Evolutionary conservation across 2,113 vertebrate species (phyloP), one percentile per base, ranked within the genome.

Genomic region (Alaudala cheleensis): DNA sequence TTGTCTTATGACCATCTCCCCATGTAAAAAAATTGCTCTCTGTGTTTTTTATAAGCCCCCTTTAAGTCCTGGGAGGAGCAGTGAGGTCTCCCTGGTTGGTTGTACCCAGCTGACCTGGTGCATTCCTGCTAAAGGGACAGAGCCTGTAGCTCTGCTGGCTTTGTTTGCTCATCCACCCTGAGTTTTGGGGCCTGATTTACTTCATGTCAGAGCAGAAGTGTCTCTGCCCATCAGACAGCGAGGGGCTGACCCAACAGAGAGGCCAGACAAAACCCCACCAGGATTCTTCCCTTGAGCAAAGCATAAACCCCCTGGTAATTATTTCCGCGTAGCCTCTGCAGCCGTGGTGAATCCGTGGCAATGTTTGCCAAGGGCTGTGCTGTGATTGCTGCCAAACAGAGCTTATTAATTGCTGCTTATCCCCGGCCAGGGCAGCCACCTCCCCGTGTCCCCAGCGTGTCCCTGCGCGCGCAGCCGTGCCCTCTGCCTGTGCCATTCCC

Each of bases 301-400:
- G 45, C 45, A 16, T 39, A 65, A 87, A 42, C 86, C 79, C 69
- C 61, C 31, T 2, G 23, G 49, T 76, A n/a, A 61, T 91, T 49
- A 82, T 86, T 92, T 33, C 6, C 3, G 34, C 14, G 34, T 65
- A 61, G 54, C 58, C 84, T 80, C 91, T 2, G 23, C 70, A 33
- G 67, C 85, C 47, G 49, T 4, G 69, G 56, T 10, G 76, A 73
- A 73, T 81, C 42, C 42, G 0, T 8, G 54, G 88, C 44, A 1
- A 4, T 6, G 39, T 54, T 92, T 77, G 66, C 93, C 90, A 60
- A 72, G 51, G 92, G 90, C 71, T 26, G 28, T 1, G 1, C 47
- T 50, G 77, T 4, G 29, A 53, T 34, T 22, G 83, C 85, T 97
- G 94, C 90, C 94, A 94, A 87, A 34, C 14, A 73, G 94, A 95